phyloP scores from a whole-genome alignment of 2,113 vertebrate genomes.

The Cyanoliseus patagonus region DNA sequence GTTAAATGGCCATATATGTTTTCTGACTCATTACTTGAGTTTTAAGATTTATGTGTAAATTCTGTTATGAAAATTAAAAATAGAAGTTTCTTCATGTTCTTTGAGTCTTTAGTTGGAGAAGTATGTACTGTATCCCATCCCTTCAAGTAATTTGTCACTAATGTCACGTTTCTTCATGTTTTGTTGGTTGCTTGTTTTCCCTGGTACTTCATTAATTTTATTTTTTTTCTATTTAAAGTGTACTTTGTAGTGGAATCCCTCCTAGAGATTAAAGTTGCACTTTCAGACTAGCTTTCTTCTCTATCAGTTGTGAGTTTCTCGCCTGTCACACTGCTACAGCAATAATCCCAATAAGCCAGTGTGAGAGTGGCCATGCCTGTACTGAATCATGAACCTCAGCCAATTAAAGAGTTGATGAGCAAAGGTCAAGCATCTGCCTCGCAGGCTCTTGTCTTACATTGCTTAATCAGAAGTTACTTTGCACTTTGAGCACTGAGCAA shows the following conservation, averaged over 20 bases:
- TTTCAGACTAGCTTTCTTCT: not conserved
- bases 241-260: not conserved
- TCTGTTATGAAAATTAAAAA: not conserved
- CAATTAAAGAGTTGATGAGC: not conserved
- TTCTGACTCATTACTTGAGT: not conserved
- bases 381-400: not conserved
- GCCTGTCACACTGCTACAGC: not conserved
- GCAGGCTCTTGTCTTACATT: not conserved
- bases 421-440: not conserved
- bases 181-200: not conserved
- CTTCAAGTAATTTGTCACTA: not conserved
- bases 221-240: not conserved
- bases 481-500: not conserved
- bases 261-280: not conserved
- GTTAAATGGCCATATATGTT: not conserved
- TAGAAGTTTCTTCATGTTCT: not conserved
- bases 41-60: not conserved
- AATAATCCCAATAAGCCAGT: not conserved
- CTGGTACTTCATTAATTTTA: not conserved
- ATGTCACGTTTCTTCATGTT: not conserved
- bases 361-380: not conserved
- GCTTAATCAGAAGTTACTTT: slow-evolving; percentile 15
- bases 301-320: not conserved
- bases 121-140: not conserved
- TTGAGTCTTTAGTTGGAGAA: not conserved